Evolutionary conservation across 2,113 vertebrate species (phyloP).

Genomic region (Phoenicopterus ruber): DNA sequence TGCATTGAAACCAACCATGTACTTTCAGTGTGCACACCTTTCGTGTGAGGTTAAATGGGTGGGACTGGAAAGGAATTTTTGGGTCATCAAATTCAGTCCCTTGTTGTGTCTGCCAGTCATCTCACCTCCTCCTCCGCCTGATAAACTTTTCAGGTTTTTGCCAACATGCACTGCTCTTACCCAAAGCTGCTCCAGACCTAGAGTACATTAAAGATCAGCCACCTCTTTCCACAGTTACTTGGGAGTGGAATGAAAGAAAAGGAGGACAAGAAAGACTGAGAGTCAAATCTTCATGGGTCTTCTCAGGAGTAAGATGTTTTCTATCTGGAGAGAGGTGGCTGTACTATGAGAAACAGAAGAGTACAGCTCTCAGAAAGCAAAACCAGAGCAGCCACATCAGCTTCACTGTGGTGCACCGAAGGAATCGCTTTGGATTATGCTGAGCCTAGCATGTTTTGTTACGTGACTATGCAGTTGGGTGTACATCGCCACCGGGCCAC

Average conservation of each 20-base stretch:
- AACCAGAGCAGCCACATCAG: not conserved
- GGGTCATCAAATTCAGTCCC: not conserved
- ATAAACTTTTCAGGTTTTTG: not conserved
- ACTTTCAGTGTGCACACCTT: not conserved
- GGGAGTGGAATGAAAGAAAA: not conserved
- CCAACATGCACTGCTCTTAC: not conserved
- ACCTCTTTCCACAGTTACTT: not conserved
- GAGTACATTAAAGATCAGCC: not conserved
- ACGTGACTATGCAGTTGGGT: fast-evolving
- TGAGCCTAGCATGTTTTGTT: not conserved
- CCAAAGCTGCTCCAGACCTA: not conserved
- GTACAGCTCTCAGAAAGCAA: not conserved
- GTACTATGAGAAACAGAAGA: not conserved
- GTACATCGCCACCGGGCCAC: not conserved
- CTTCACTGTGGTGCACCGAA: not conserved
- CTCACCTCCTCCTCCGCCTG: not conserved
- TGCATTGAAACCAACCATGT: not conserved
- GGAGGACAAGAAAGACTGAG: not conserved
- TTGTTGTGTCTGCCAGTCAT: not conserved
- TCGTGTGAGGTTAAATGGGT: fast-evolving
- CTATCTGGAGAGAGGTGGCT: not conserved
- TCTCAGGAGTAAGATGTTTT: not conserved
- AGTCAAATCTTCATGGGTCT: not conserved
- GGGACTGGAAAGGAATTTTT: not conserved
- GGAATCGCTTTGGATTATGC: not conserved